phyloP scores from a whole-genome alignment of 2,113 vertebrate species.

The Muscicapa adusta region DNA sequence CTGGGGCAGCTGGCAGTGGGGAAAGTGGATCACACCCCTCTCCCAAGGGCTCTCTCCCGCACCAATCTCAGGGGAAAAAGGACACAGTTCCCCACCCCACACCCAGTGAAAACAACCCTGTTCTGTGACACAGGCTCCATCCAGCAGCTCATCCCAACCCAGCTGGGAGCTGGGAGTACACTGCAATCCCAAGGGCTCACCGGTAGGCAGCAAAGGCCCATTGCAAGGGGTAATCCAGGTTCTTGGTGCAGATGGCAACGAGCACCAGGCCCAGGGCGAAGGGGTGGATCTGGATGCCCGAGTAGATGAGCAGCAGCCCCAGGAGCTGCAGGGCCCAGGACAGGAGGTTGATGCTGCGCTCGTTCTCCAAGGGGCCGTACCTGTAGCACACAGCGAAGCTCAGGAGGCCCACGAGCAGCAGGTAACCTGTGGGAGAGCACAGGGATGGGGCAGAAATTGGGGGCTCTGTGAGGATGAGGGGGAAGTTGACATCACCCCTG shows the following conservation, averaged over 20 bases:
- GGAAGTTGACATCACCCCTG: no score
- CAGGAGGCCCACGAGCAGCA: constrained; percentile 80
- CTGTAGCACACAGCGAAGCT: constrained; percentile 93
- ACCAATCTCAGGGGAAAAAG: background rate
- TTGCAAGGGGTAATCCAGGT: constrained; percentile 83
- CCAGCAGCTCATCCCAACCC: background rate
- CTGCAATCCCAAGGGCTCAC: constrained; percentile 16
- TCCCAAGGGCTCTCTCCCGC: background rate
- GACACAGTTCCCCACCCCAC: background rate
- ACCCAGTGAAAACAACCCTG: fast-evolving
- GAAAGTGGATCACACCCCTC: fast-evolving
- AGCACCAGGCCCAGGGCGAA: constrained; percentile 81
- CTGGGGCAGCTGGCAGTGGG: background rate
- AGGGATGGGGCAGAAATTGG: background rate
- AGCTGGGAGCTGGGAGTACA: fast-evolving
- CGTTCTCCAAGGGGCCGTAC: constrained; percentile 87
- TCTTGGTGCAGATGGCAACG: constrained; percentile 82
- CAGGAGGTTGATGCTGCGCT: constrained; percentile 89
- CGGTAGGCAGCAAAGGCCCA: constrained; percentile 71
- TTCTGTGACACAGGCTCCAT: fast-evolving
- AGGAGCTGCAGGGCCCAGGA: constrained; percentile 91
- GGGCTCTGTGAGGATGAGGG: no score
- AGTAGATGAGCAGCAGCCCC: constrained; percentile 85
- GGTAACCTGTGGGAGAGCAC: constrained; percentile 75
- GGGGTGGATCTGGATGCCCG: constrained; percentile 85